phyloP scores from a whole-genome alignment of 2,888 invertebrate genomes.

The Orthonevra nobilis region DNA sequence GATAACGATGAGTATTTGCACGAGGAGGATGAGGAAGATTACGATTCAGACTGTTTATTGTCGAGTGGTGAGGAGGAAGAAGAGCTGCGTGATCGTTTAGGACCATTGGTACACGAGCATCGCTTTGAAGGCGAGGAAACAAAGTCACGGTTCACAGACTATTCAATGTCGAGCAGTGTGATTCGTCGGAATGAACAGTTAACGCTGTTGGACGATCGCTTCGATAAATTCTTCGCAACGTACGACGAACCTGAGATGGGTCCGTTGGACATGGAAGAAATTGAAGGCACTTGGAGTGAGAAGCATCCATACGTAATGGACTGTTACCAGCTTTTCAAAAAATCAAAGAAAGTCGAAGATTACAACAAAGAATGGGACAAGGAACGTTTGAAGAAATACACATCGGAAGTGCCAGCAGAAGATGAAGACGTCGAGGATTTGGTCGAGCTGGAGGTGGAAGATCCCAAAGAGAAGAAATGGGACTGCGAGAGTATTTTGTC shows the following conservation, averaged over 20 bases:
- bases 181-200: slow-evolving; percentile 92
- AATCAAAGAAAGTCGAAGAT: slow-evolving; percentile 81
- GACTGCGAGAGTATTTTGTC: slow-evolving; percentile 95
- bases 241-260: slow-evolving; percentile 96
- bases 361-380: slow-evolving; percentile 83
- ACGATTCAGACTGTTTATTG: slow-evolving; percentile 74
- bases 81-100: slow-evolving; percentile 78
- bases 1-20: slow-evolving; percentile 71
- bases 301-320: slow-evolving; percentile 85
- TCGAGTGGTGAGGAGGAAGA: slow-evolving; percentile 81
- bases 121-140: slow-evolving; percentile 86
- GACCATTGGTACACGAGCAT: slow-evolving; percentile 80
- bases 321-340: slow-evolving; percentile 88
- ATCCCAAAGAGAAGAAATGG: slow-evolving; percentile 86
- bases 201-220: slow-evolving; percentile 90
- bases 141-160: slow-evolving; percentile 93
- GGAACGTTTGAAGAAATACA: slow-evolving; percentile 76
- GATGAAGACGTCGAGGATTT: slow-evolving; percentile 83
- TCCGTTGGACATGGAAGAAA: slow-evolving; percentile 93
- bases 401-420: slow-evolving; percentile 76
- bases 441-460: slow-evolving; percentile 83
- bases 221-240: slow-evolving; percentile 91
- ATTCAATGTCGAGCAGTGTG: slow-evolving; percentile 96
- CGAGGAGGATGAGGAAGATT: slow-evolving; percentile 72
- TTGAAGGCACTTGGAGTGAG: slow-evolving; percentile 83